Conservation (phyloP, 2,888 invertebrate species). For the Drosophila rubida region DNA sequence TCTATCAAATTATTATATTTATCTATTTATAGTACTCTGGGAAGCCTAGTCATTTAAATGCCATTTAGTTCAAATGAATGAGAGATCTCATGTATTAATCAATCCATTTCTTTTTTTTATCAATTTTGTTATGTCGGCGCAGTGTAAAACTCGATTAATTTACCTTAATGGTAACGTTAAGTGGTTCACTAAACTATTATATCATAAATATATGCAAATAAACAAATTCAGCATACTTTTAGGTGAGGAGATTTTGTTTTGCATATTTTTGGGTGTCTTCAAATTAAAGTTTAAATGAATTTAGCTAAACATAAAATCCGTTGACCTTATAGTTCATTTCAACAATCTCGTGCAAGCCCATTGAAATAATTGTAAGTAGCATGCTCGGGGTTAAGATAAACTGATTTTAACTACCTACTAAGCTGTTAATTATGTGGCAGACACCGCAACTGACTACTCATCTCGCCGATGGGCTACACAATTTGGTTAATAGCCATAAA, state of each 20-base stretch:
- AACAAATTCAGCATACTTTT: constrained; percentile 41
- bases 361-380: constrained; percentile 20
- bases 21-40: not conserved
- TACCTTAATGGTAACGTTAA: no score
- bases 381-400: constrained; percentile 6
- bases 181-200: no score
- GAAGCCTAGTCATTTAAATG: not conserved
- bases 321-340: constrained; percentile 12
- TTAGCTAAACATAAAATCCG: not conserved
- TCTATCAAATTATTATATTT: not conserved
- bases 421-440: constrained; percentile 23
- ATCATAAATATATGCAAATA: no score
- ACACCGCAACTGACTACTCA: constrained; percentile 1
- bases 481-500: constrained; percentile 54
- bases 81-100: no score
- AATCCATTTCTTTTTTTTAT: no score
- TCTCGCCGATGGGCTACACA: constrained; percentile 18
- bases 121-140: no score
- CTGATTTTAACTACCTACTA: constrained; percentile 20
- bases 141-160: no score
- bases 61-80: not conserved
- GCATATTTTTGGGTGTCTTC: constrained; percentile 35
- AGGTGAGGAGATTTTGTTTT: not conserved
- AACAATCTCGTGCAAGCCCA: constrained; percentile 3
- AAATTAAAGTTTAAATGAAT: not conserved